Conservation (phyloP, 53 echinoderm and acorn worm genomes). For the Temnopleurus reevesii region DNA sequence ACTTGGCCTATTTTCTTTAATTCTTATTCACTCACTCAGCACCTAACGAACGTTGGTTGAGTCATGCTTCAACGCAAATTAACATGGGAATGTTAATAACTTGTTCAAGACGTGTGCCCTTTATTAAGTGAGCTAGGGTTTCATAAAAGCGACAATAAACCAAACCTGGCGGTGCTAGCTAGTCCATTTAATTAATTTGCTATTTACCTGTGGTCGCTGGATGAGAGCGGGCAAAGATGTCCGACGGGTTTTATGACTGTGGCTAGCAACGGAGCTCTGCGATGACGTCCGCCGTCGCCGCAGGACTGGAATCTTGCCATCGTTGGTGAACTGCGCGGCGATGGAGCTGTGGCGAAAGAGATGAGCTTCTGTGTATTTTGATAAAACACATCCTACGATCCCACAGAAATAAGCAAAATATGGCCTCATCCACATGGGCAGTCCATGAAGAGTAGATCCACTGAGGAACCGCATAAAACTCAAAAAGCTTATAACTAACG, state of each 20-base stretch:
- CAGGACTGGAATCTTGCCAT: slow-evolving; percentile 99
- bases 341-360: slow-evolving; percentile 81
- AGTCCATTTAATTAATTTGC: neutral
- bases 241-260: slow-evolving; percentile 89
- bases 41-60: no score
- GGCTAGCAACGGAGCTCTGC: slow-evolving; percentile 87
- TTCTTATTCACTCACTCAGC: no score
- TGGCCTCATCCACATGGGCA: slow-evolving; percentile 85
- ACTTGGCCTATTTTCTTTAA: no score
- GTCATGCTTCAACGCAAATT: slow-evolving; percentile 8
- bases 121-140: neutral
- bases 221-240: slow-evolving; percentile 97
- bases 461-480: slow-evolving; percentile 96
- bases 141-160: neutral
- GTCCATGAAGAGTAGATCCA: slow-evolving; percentile 84
- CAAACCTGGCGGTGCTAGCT: neutral
- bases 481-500: slow-evolving; percentile 90
- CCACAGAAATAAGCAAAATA: slow-evolving; percentile 98
- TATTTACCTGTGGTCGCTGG: slow-evolving; percentile 79
- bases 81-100: slow-evolving; percentile 19
- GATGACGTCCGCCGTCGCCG: slow-evolving; percentile 90
- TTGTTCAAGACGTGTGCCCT: neutral
- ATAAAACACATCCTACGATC: slow-evolving; percentile 82
- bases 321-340: slow-evolving; percentile 74
- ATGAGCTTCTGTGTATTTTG: slow-evolving; percentile 90